phyloP scores from a whole-genome alignment of 2,888 invertebrate species.

The Kuschelorhynchus macadamiae region DNA sequence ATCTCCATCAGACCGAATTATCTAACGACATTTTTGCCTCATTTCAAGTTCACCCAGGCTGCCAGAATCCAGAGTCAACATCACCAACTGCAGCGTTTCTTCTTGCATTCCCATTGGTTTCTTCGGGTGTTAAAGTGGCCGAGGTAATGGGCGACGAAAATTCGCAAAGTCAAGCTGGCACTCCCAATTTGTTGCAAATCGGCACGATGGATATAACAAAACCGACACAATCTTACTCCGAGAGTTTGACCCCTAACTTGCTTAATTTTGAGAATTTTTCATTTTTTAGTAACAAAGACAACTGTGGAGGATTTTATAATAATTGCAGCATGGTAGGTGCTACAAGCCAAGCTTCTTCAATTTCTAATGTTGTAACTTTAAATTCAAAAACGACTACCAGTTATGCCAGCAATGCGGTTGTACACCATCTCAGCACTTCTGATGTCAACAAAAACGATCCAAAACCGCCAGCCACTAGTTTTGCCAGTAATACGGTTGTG shows the following conservation, averaged over 20 bases:
- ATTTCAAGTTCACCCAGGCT: slow-evolving; percentile 72
- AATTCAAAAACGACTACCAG: not conserved
- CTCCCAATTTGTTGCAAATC: slow-evolving; percentile 69
- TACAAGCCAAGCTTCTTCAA: slow-evolving; percentile 1
- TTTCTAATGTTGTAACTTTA: not conserved
- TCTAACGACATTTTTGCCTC: slow-evolving; percentile 75
- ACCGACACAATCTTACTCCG: slow-evolving; percentile 60
- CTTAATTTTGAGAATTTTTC: slow-evolving; percentile 66
- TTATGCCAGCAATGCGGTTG: not conserved
- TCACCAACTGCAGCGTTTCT: slow-evolving; percentile 85
- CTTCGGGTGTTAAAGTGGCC: slow-evolving; percentile 71
- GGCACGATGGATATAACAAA: slow-evolving; percentile 67
- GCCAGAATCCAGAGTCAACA: slow-evolving; percentile 74
- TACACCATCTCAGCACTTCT: not conserved
- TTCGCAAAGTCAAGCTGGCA: slow-evolving; percentile 67
- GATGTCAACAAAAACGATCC: not conserved
- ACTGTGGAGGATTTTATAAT: slow-evolving; percentile 38
- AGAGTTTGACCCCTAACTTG: slow-evolving; percentile 63
- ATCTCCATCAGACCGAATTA: slow-evolving; percentile 70
- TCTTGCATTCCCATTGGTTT: slow-evolving; percentile 82
- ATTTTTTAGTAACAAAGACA: slow-evolving; percentile 64
- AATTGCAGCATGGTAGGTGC: slow-evolving; percentile 6
- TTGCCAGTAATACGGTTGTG: not conserved
- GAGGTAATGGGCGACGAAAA: slow-evolving; percentile 72
- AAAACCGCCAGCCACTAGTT: not conserved